phyloP scores from a whole-genome alignment of 2,888 invertebrate genomes.

The Coleophora deauratella region DNA sequence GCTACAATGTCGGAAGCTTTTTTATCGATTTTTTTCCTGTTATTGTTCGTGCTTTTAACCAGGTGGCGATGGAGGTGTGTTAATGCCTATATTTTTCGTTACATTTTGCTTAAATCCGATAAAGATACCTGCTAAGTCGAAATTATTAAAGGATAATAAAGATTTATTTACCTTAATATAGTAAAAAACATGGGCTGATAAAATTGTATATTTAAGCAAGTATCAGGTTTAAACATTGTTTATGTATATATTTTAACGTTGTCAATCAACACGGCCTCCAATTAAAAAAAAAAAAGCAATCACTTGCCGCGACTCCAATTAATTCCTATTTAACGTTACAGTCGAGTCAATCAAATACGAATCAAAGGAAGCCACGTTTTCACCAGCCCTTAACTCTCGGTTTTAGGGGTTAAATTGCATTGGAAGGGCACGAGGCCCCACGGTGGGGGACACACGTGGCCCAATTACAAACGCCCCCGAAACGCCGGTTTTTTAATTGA shows the following conservation, averaged over 20 bases:
- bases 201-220: no score
- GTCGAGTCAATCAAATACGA: constrained; percentile 30
- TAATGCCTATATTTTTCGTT: constrained; percentile 53
- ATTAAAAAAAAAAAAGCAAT: constrained; percentile 3
- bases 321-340: constrained; percentile 37
- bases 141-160: no score
- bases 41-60: constrained; percentile 33
- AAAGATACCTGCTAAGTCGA: constrained; percentile 31
- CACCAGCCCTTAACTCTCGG: constrained; percentile 16
- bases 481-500: constrained; percentile 55
- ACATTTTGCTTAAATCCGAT: constrained; percentile 52
- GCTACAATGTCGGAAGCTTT: constrained; percentile 55
- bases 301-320: constrained; percentile 47
- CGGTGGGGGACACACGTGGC: constrained; percentile 38
- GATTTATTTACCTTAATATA: no score
- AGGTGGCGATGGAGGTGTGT: constrained; percentile 55
- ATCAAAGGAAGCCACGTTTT: constrained; percentile 7
- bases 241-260: no score
- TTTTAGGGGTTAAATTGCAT: constrained; percentile 16
- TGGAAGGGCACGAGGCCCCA: constrained; percentile 29
- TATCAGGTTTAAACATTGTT: no score
- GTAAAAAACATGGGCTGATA: no score
- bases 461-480: constrained; percentile 51
- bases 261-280: no score
- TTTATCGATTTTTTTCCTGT: constrained; percentile 35